Evolutionary conservation across 37 sponge, comb jelly and placozoan species (phyloP).

Genomic region (Halisarca cf. caerulea): DNA sequence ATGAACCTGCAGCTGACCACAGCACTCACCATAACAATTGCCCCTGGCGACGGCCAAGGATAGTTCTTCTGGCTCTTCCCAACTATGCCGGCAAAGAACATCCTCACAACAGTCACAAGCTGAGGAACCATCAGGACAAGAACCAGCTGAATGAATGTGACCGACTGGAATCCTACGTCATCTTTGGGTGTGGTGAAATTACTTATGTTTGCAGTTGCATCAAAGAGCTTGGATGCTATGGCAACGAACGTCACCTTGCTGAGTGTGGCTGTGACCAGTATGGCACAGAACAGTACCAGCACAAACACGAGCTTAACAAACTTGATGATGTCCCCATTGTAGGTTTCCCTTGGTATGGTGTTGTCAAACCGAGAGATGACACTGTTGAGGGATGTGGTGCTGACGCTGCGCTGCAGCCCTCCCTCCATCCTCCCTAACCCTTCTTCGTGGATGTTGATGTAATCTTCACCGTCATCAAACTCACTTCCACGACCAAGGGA

Average conservation of each 20-base stretch:
- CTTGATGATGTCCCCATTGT: background rate
- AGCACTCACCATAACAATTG: slow-evolving; percentile 51
- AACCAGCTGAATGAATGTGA: slow-evolving; percentile 44
- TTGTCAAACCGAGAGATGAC: background rate
- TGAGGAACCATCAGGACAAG: slow-evolving; percentile 74
- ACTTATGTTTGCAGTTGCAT: background rate
- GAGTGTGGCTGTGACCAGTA: slow-evolving; percentile 36
- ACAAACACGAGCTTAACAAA: slow-evolving; percentile 33
- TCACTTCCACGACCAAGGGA: no score
- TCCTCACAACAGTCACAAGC: slow-evolving; percentile 52
- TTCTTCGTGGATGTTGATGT: background rate
- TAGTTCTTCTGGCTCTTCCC: slow-evolving; percentile 57
- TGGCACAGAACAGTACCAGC: slow-evolving; percentile 28
- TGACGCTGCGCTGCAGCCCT: background rate
- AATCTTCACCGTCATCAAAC: background rate
- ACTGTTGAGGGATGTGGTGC: background rate
- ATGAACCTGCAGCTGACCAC: no score
- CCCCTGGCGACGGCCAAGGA: slow-evolving; percentile 73
- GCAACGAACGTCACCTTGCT: slow-evolving; percentile 75
- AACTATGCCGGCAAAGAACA: slow-evolving; percentile 59
- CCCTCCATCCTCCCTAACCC: background rate
- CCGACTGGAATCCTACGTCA: background rate
- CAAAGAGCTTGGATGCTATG: slow-evolving; percentile 32
- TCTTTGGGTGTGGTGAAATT: background rate
- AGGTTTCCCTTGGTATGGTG: background rate